These are phyloP conservation scores for Drosophila nigricruria DNA, from an alignment of 2,888 invertebrate species.

Conservation along the genomic window DNA sequence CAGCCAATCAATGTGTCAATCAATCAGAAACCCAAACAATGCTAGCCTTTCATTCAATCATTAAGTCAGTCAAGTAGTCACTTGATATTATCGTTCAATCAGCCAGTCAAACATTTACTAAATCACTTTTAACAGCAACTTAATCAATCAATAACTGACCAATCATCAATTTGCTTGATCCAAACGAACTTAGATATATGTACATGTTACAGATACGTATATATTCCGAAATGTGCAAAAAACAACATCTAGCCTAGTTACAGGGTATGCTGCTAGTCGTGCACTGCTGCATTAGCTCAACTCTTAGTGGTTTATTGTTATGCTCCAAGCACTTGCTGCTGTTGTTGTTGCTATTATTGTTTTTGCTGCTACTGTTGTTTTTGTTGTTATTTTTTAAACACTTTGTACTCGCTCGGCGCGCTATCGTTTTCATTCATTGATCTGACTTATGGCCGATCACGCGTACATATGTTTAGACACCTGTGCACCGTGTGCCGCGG, in stretches of 20 bases:
- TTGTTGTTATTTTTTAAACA: constrained; percentile 24
- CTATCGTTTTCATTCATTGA: constrained; percentile 75
- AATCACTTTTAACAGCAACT: neutral
- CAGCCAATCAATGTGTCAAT: neutral
- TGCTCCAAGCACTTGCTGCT: constrained; percentile 20
- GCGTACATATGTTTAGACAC: constrained; percentile 71
- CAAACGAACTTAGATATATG: too few species aligned
- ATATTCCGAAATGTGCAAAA: too few species aligned
- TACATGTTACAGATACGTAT: too few species aligned
- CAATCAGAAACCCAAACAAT: neutral
- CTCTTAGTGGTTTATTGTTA: constrained; percentile 5
- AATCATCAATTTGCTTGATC: neutral
- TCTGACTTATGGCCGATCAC: constrained; percentile 76
- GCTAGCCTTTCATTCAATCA: neutral
- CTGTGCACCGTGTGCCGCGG: constrained; percentile 48
- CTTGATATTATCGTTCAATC: too few species aligned
- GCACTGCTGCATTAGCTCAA: neutral
- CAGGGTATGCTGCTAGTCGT: neutral
- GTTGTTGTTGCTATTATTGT: constrained; percentile 10
- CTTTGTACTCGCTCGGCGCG: constrained; percentile 53
- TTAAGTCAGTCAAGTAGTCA: neutral
- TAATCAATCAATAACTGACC: neutral
- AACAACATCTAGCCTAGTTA: neutral
- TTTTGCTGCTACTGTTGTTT: constrained; percentile 22
- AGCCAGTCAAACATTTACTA: neutral